Conservation (phyloP, 2,888 invertebrate genomes). For the Nomada flava region DNA sequence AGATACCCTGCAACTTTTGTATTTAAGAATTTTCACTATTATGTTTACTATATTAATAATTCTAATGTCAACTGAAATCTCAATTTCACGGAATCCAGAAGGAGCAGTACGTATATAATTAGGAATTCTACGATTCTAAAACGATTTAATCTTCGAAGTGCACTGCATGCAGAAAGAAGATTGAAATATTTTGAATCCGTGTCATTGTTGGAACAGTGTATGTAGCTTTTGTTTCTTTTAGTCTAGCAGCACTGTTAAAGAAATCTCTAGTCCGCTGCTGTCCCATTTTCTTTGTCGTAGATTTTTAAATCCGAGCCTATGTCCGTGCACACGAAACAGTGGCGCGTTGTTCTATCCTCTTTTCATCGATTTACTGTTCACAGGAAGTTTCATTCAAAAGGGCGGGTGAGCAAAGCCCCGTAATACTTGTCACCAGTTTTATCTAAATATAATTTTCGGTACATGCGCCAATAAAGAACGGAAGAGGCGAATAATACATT, state of each 20-base stretch:
- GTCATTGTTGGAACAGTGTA: neutral
- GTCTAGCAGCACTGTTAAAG: neutral
- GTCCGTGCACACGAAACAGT: slow-evolving; percentile 18
- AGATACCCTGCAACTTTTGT: too few species aligned
- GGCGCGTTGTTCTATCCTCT: slow-evolving; percentile 13
- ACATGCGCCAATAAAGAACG: neutral
- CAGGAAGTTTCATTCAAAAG: slow-evolving; percentile 9
- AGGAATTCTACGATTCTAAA: neutral
- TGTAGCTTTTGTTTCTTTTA: neutral
- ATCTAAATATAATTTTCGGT: slow-evolving; percentile 28
- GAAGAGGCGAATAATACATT: neutral
- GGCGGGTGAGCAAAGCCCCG: slow-evolving; percentile 2
- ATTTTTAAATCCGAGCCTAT: slow-evolving; percentile 3
- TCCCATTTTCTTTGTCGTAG: slow-evolving; percentile 10
- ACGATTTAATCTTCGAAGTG: neutral
- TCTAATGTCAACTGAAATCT: too few species aligned
- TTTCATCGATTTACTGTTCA: slow-evolving; percentile 23
- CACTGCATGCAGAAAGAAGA: neutral
- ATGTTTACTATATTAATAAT: too few species aligned
- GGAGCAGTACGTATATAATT: neutral
- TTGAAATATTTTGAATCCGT: neutral
- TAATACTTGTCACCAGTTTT: slow-evolving; percentile 13
- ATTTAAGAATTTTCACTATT: too few species aligned
- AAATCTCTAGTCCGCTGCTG: slow-evolving; percentile 13
- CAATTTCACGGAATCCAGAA: neutral